Evolutionary conservation across 2,113 vertebrate species (phyloP), one percentile per base, ranked within the genome.

Genomic region (Falcunculus frontatus): DNA sequence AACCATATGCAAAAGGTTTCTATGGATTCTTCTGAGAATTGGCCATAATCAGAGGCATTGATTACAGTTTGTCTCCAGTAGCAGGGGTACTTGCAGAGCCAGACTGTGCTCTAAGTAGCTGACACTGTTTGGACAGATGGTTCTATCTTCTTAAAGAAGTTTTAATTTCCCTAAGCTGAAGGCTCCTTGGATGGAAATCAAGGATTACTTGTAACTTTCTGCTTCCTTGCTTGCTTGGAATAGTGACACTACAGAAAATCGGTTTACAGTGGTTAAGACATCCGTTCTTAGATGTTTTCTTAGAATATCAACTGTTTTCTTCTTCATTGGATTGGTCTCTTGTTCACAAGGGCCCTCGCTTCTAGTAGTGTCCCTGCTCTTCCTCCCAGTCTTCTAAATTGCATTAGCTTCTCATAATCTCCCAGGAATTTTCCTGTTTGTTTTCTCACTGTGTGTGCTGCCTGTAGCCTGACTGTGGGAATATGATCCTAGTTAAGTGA

Each of bases 131-230:
- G 73, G 74, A 94, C 95, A 96, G 96, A 97, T 95, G 94, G 93
- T 88, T 96, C 67, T 85, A 52, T 93, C 89, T 94, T 94, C 94
- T 91, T 91, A 86, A 87, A 83, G 76, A 91, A 93, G 74, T 94
- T 94, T 89, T 93, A 74, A 77, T 94, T 93, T 85, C 91, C 47
- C 60, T 96, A 95, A 96, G 56, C 83, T 89, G 72, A 89, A 85
- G 55, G 47, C 59, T 93, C 18, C 57, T 95, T 96, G 90, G 75
- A 93, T 95, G 70, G 72, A 93, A 96, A 91, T 85, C 81, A 91
- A 95, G 93, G 89, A 96, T 96, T 96, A 90, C 30, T 83, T 84
- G 46, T 95, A 90, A 90, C 80, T 89, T 86, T 73, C 17, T 72
- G 68, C 46, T 93, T 93, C 63, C 78, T 90, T 85, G 81, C 57